Evolutionary conservation across 1,140 invertebrate genomes (phyloP), one percentile per base, ranked within the genome.

Genomic region (Acromyrmex echinatior): DNA sequence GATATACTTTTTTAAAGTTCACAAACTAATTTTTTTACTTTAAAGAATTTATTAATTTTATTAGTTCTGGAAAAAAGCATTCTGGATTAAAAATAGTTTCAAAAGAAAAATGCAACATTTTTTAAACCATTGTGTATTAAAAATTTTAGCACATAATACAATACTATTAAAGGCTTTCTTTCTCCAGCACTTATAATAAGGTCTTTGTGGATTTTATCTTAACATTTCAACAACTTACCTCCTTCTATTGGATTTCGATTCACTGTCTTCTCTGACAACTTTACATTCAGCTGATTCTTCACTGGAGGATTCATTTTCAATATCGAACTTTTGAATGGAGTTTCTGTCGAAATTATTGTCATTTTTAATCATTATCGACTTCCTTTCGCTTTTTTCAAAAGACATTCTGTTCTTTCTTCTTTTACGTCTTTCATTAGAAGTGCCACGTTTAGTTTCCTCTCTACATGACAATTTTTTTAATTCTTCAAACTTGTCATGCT

Each of bases 401-500:
- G 49, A 71, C 18, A 86, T 91, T 86, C 73, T 89, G 60, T 88
- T 80, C 49, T 79, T 80, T 51, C 76, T 88, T 89, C 77, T 92
- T 84, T 45, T 65, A 81, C 76, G 91, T 31, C 90, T 90, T 18
- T 92, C 89, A 10, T 90, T 92, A 18, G 92, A 92, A 16, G 88
- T 88, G 2, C 93, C 92, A 90, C 95, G 92, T 94, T 94, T 81
- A 31, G 92, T 89, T 66, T 95, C 92, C 0, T 94, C 91, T 71
- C 80, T 91, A 9, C 80, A 82, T 1, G 56, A 87, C 1, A 49
- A 84, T 77, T 84, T 93, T 21, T 68, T 82, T 31, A 88, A 93
- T 16, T 65, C 87, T 5, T 93, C 91, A 62, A 82, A 78, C 65
- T 93, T 86, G 45, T 91, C 81, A 21, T 93, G 87, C 70, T 91